A percentile compares a stretch with the other conserved stretches of the same genome.
Conservation (phyloP, 2,888 invertebrate genomes). For the Troilus luridus region DNA sequence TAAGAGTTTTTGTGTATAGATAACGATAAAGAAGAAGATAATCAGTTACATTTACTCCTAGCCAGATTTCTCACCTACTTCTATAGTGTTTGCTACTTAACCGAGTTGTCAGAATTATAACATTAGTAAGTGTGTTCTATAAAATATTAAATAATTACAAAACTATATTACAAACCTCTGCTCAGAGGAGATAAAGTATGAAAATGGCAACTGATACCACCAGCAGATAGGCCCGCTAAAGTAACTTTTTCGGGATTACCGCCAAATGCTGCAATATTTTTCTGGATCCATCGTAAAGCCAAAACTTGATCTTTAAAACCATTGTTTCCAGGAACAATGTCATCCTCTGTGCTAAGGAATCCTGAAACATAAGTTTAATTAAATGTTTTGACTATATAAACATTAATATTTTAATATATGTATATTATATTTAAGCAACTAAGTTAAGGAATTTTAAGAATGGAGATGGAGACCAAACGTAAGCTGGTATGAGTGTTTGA, state of each 20-base stretch:
- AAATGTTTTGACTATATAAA: too few species aligned
- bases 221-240: neutral
- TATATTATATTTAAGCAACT: too few species aligned
- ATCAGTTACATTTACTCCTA: too few species aligned
- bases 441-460: too few species aligned
- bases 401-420: too few species aligned
- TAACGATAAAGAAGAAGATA: too few species aligned
- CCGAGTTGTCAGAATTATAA: too few species aligned
- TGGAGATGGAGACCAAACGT: too few species aligned
- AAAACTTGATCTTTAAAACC: constrained; percentile 38
- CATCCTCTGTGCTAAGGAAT: constrained; percentile 18
- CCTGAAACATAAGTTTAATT: neutral
- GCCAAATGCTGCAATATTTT: constrained; percentile 46
- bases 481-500: too few species aligned
- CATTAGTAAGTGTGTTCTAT: neutral
- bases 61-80: too few species aligned
- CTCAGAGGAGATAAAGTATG: constrained; percentile 26
- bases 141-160: neutral
- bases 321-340: constrained; percentile 30
- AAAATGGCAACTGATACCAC: constrained; percentile 2
- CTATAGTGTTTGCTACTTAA: too few species aligned
- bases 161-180: neutral
- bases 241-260: constrained; percentile 32
- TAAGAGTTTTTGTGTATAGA: too few species aligned
- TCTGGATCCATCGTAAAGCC: constrained; percentile 16